Evolutionary conservation across 2,888 invertebrate genomes (phyloP), one percentile per base, ranked within the genome.

Genomic region (Slavum lentiscoides): DNA sequence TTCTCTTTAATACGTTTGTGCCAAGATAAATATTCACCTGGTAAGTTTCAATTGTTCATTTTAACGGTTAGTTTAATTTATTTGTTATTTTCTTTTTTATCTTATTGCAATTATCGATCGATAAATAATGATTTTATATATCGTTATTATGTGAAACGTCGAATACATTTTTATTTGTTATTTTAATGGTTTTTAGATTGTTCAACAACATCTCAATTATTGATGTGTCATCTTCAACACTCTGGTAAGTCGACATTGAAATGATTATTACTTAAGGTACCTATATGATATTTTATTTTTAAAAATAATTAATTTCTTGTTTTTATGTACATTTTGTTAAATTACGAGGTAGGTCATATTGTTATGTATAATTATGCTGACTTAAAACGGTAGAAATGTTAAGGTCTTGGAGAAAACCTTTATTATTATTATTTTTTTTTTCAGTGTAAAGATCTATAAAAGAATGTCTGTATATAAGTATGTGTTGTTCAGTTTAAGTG

Each of bases 151-250:
- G 37, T 39, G 21, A 55, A 11, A 7, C 9, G 21, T 21, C 23
- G 15, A n/a, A 66, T 66, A 39, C n/a, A 30, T 76, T 58, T 67
- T 39, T 49, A 17, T 61, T 43, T 19, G 13, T 58, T 21, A 6
- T 58, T 53, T 39, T 21, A 19, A 19, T 73, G 7, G 49, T 70
- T 77, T n/a, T 64, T 61, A 80, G 80, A 72, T 43, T 58, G 80
- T 72, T 19, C 39, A 39, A 30, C 21, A 80, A 49, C 49, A 70
- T 77, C 69, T 72, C 64, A 80, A 80, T 70, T 64, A 80, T 80
- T 72, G 72, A 80, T 64, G 80, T 80, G 39, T 80, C 70, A 80
- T 72, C 80, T 39, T 80, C 80, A 39, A 80, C 80, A 72, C 72
- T 72, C 80, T 72, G 80, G 80, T 80, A 72, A 72, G 49, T 69